phyloP scores from a whole-genome alignment of 2,797 vertebrate species.

The Coregonus ussuriensis region DNA sequence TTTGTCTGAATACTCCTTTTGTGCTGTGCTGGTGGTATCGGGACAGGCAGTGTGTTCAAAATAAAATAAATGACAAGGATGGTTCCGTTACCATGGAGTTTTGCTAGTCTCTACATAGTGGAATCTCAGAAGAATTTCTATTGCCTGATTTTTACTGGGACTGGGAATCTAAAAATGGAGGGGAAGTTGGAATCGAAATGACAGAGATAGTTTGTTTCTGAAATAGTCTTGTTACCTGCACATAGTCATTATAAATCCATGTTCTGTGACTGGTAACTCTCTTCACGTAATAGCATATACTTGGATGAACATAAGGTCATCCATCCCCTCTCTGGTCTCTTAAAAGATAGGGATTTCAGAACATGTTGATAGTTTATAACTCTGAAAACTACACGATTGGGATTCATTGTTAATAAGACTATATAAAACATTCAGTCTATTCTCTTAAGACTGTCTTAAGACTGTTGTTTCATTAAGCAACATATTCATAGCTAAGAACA shows the following conservation, averaged over 20 bases:
- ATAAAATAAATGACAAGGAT: constrained; percentile 43
- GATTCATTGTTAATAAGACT: too few relatives aligned
- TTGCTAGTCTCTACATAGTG: constrained; percentile 35
- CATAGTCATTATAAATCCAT: background rate
- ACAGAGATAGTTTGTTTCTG: background rate
- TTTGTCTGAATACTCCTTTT: constrained; percentile 22
- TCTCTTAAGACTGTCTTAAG: too few relatives aligned
- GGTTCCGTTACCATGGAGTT: constrained; percentile 55
- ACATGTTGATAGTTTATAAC: too few relatives aligned
- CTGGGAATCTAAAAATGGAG: constrained; percentile 38
- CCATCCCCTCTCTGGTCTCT: background rate
- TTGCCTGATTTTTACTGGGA: constrained; percentile 32
- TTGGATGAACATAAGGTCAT: background rate
- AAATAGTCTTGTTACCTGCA: background rate
- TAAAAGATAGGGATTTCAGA: background rate
- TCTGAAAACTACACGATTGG: too few relatives aligned
- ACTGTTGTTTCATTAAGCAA: background rate
- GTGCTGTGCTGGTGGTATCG: constrained; percentile 33
- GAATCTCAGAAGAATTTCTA: constrained; percentile 23
- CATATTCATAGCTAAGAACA: background rate
- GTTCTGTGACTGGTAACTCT: too few relatives aligned
- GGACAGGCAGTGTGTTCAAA: constrained; percentile 36
- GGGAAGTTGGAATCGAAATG: constrained; percentile 11
- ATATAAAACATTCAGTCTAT: too few relatives aligned
- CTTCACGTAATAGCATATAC: background rate